Base-by-base conservation (phyloP, 2,888 invertebrate genomes). In the Nomada ruficornis region DNA sequence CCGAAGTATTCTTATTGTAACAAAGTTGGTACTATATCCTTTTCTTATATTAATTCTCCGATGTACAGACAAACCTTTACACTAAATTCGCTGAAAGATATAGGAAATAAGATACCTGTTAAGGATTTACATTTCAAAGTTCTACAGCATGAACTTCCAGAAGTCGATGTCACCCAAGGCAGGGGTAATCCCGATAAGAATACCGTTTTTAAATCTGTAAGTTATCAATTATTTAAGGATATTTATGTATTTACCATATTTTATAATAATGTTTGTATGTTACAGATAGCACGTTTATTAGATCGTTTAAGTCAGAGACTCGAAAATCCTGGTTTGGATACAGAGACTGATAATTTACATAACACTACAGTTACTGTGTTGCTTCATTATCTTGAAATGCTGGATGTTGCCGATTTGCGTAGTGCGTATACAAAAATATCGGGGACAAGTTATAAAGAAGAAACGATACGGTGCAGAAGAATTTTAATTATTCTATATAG, bases 401-500 rank as follows among this genome's bases (percentile, higher is more conserved):
- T 94, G 20, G 91, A 94, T 70, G 86, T 90, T 52, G 88, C 87
- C 11, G 94, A 94, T 83, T 91, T 94, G 83, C 91, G 91, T 82
- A 84, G 86, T 15, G 91, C 94, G 0, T 94, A 94, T 78, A 91
- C 91, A 55, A 91, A 90, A 72, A 92, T 93, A 65, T 91, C 93
- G 10, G 96, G 97, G 0, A 97, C 97, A 3, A 97, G 97, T 85
- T 97, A 97, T 89, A 96, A 96, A 44, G 95, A 96, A 91, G 97
- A 97, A 92, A 97, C 97, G 0, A 95, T 96, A 36, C 95, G 94
- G 94, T 94, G 88, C 63, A 83, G 1, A 71, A 54, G 42, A 29
- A 15, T 36, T 71, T 42, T n/a, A 11, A 63, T 62, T 44, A 65
- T 74, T 64, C 4, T 42, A 44, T 23, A 36, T 11, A 52, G 15